Evolutionary conservation across 2,888 invertebrate genomes (phyloP), one percentile per base, ranked within the genome.

Genomic region (Abrostola tripartita): DNA sequence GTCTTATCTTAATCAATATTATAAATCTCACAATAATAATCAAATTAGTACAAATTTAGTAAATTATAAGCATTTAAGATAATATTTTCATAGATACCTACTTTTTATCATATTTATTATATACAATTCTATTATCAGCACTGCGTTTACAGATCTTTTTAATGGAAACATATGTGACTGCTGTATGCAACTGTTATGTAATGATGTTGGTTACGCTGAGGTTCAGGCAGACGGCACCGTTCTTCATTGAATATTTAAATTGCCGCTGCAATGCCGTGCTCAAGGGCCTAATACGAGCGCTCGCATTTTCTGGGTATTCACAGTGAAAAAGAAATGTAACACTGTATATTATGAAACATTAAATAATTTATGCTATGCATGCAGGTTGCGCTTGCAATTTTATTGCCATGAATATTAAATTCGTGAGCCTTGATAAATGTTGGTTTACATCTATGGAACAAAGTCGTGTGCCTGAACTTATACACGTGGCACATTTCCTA

Each of bases 21-120:
- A 0, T 24, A 49, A 55, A 55, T 44, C 37, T 49, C 47, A 14
- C 4, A 37, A 59, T 37, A 54, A 38, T 52, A 41, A 65, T 50
- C 9, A 71, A 41, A 37, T 44, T 62, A 71, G 71, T 71, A 71
- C 71, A 71, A 71, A 70, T 56, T 50, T 53, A 44, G 14, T 71
- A 55, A 68, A 71, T 58, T 44, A 14, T 60, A 52, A 53, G 37
- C 41, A 12, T 51, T 47, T 10, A 36, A 52, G 49, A 47, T 47
- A 12, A 44, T 52, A 52, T 65, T 58, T 69, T 52, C 49, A 41
- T 37, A 14, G 8, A 35, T 42, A 49, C n/a, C 5, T 9, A 52
- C 6, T 14, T 49, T 38, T 42, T 37, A 37, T 36, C 58, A 49
- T 55, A 52, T 52, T 47, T 58, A 55, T 36, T 58, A 55, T 38